Evolutionary conservation across 37 sponge, comb jelly and placozoan species (phyloP), one percentile per base, ranked within the genome.

Genomic region (Bolinopsis microptera): DNA sequence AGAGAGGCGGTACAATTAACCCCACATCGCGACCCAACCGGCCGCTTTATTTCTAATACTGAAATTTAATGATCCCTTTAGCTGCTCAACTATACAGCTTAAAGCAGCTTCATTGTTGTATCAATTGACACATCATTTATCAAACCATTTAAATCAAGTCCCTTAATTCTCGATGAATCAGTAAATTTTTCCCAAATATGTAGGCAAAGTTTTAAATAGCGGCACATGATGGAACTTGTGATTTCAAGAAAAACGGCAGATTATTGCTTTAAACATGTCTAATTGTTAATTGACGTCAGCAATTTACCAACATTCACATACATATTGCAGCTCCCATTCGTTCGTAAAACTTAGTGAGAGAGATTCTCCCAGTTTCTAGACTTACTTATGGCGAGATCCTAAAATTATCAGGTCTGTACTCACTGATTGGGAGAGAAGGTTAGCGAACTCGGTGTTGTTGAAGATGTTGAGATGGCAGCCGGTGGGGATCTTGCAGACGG

Each of bases 401-500:
- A n/a, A n/a, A n/a, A n/a, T n/a, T n/a, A n/a, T n/a, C n/a, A n/a
- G n/a, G n/a, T n/a, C 61, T 5, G 5, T 3, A 92, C 92, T 68
- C 13, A 92, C 92, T 32, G 92, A 92, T 92, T 92, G 36, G 35
- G 92, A 41, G 92, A 92, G 92, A 28, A 92, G 92, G 23, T 67
- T 28, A 69, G 97, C 97, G 69, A 99, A 99, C 39, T 96, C 96
- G 67, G 96, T 97, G 80, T 99, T 97, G 94, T 97, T 96, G 93
- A 99, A 99, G 35, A 99, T 97, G 94, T 96, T 99, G 3, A 99
- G 94, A 32, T 95, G 95, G 94, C 99, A 97, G 0, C 94, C 94
- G 1, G 97, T 93, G 48, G 99, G 97, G 18, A 99, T 96, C 94
- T 99, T 99, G 76, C 97, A 96, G 33, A 99, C 99, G 0, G 99